These are phyloP conservation scores for Rugalucina vietnamica DNA, from an alignment of 2,888 invertebrate genomes.

Conservation along the genomic window DNA sequence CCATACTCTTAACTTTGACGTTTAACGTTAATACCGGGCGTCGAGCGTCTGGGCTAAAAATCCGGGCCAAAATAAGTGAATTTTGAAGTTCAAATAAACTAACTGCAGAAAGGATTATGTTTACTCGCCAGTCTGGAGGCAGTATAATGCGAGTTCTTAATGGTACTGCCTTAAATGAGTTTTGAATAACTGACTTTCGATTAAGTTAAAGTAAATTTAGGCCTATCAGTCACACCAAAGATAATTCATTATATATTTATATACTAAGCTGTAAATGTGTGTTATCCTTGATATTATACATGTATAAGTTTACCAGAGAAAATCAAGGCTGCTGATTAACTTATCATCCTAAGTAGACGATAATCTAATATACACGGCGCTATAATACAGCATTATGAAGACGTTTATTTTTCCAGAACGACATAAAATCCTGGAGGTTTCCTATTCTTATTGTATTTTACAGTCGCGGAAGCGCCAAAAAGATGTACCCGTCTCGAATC, in stretches of 20 bases:
- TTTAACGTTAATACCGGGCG: neutral
- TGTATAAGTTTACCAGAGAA: too few relatives aligned
- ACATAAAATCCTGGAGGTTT: neutral
- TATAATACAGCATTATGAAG: neutral
- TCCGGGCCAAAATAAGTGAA: neutral
- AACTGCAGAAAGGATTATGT: neutral
- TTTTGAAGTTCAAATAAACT: neutral
- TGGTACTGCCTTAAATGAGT: neutral
- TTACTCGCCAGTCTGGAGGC: neutral
- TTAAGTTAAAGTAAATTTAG: too few relatives aligned
- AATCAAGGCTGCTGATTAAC: too few relatives aligned
- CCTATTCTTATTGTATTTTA: neutral
- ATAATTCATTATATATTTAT: too few relatives aligned
- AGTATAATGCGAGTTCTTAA: neutral
- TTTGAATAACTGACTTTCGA: neutral
- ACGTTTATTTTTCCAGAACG: neutral
- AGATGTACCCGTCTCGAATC: neutral
- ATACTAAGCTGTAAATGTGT: too few relatives aligned
- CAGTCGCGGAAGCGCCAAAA: neutral
- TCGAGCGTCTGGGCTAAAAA: neutral
- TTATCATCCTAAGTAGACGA: neutral
- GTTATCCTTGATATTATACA: too few relatives aligned
- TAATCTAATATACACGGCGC: neutral
- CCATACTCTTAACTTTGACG: constrained; percentile 3
- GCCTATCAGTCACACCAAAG: too few relatives aligned